These are phyloP conservation scores for Phymastichus coffea DNA, from an alignment of 1,140 invertebrate species.

Conservation along the genomic window DNA sequence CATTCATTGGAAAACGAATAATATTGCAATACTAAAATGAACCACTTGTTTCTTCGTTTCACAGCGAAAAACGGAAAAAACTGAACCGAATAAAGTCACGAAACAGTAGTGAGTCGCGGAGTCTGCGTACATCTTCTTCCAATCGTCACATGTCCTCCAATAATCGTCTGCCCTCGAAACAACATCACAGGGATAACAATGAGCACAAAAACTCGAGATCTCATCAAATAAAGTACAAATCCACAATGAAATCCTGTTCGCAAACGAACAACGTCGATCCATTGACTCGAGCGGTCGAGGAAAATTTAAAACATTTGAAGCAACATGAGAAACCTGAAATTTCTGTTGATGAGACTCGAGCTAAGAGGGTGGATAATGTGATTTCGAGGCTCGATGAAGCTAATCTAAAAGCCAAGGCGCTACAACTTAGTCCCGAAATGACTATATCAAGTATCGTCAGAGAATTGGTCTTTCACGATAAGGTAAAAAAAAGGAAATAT, in stretches of 20 bases:
- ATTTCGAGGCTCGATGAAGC: constrained; percentile 26
- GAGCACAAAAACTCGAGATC: no score
- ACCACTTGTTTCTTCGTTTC: no score
- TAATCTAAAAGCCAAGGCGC: constrained; percentile 31
- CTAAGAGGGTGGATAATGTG: constrained; percentile 28
- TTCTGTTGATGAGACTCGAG: no score
- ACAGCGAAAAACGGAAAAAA: not conserved
- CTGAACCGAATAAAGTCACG: not conserved
- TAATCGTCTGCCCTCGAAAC: not conserved
- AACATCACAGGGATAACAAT: no score
- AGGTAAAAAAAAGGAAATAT: constrained; percentile 35
- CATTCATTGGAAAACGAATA: no score
- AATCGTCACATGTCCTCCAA: not conserved
- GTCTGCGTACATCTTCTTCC: not conserved
- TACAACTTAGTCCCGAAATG: constrained; percentile 38
- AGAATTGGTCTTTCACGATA: constrained; percentile 52
- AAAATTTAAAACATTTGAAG: not conserved
- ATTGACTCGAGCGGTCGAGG: constrained; percentile 3
- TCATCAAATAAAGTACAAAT: no score
- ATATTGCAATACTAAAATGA: no score
- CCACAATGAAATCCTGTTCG: no score
- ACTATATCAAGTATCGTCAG: constrained; percentile 48
- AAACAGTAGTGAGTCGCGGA: not conserved
- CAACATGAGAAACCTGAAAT: not conserved
- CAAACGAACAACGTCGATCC: constrained; percentile 2